Conservation (phyloP, 1,140 invertebrate genomes). For the Reticulitermes speratus region DNA sequence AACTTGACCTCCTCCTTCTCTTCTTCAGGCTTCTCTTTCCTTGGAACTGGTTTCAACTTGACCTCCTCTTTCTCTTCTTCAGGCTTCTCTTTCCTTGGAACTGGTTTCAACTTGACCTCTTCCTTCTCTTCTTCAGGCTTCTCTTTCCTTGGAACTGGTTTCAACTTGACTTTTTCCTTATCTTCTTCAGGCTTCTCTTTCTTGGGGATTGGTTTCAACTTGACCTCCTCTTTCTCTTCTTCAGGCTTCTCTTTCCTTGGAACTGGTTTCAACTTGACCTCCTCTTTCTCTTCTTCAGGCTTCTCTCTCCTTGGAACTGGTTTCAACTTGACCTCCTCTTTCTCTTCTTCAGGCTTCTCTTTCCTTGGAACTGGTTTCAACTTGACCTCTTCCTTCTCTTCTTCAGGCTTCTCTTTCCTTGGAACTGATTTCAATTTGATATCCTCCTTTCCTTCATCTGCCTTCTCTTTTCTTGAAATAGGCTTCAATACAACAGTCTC, state of each 20-base stretch:
- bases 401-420: slow-evolving; percentile 37
- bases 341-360: slow-evolving; percentile 38
- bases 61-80: slow-evolving; percentile 33
- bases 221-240: slow-evolving; percentile 39
- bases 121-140: slow-evolving; percentile 36
- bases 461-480: slow-evolving; percentile 30
- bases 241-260: slow-evolving; percentile 39
- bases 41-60: slow-evolving; percentile 41
- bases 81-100: slow-evolving; percentile 32
- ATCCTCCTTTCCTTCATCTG: slow-evolving; percentile 38
- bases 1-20: too few relatives aligned
- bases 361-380: slow-evolving; percentile 41
- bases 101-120: slow-evolving; percentile 35
- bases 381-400: slow-evolving; percentile 38
- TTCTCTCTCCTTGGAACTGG: slow-evolving; percentile 40
- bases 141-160: slow-evolving; percentile 20
- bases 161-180: neutral
- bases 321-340: slow-evolving; percentile 31
- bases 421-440: slow-evolving; percentile 36
- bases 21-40: slow-evolving; percentile 39
- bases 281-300: slow-evolving; percentile 39
- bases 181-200: slow-evolving; percentile 40
- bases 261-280: slow-evolving; percentile 36
- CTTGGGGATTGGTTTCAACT: slow-evolving; percentile 41
- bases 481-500: slow-evolving; percentile 37